Evolutionary conservation across 2,888 invertebrate species (phyloP).

Genomic region (Himalopsyche tibetana): DNA sequence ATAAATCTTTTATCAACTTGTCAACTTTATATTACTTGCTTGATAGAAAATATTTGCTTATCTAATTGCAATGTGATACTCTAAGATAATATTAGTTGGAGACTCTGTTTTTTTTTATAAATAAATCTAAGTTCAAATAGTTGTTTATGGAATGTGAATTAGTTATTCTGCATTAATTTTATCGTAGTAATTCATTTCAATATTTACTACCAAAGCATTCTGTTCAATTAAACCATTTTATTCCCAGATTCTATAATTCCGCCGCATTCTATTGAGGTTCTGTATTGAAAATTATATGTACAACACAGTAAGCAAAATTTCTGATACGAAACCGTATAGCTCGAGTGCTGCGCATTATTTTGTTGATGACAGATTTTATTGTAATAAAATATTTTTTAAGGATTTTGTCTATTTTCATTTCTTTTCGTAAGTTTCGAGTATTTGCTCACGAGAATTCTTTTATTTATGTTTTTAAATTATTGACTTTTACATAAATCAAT

Average conservation of each 20-base stretch:
- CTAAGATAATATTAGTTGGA: neutral
- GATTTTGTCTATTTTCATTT: neutral
- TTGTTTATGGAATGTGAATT: neutral
- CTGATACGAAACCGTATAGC: too few species aligned
- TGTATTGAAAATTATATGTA: too few species aligned
- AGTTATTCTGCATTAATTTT: constrained; percentile 5
- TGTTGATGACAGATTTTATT: too few species aligned
- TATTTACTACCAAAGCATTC: neutral
- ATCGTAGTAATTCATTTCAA: constrained; percentile 1
- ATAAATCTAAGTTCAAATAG: neutral
- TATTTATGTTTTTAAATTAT: neutral
- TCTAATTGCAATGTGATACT: constrained; percentile 20
- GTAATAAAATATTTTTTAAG: neutral
- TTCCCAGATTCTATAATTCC: too few species aligned
- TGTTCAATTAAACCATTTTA: neutral
- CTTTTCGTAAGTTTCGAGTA: neutral
- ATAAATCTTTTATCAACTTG: constrained; percentile 24
- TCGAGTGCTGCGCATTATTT: too few species aligned
- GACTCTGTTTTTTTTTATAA: constrained; percentile 6
- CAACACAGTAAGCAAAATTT: too few species aligned
- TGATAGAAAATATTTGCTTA: constrained; percentile 33
- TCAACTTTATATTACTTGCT: neutral
- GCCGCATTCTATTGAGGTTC: too few species aligned
- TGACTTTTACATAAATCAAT: neutral
- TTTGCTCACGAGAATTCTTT: neutral